These are phyloP conservation scores for Bradysia coprophila DNA, from an alignment of 1,140 invertebrate species.

Conservation along the genomic window DNA sequence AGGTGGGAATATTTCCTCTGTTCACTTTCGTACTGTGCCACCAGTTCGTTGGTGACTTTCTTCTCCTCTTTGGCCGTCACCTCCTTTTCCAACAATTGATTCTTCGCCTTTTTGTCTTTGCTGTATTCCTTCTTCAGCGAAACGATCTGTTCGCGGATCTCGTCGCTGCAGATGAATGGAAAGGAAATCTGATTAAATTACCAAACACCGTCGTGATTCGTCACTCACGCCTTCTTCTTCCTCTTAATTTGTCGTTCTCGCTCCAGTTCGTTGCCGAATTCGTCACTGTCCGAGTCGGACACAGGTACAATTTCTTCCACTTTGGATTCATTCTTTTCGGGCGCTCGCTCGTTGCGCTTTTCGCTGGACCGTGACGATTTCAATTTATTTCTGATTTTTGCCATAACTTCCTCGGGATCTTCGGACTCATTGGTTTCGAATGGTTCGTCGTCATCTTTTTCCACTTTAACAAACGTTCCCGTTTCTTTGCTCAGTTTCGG, in stretches of 20 bases:
- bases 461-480: slow-evolving; percentile 12
- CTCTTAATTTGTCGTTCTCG: slow-evolving; percentile 33
- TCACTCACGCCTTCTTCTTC: slow-evolving; percentile 42
- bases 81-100: slow-evolving; percentile 25
- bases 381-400: slow-evolving; percentile 29
- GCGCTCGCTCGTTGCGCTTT: slow-evolving; percentile 18
- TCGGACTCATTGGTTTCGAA: slow-evolving; percentile 3
- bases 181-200: slow-evolving; percentile 2
- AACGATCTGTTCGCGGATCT: slow-evolving; percentile 57
- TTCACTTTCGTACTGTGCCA: slow-evolving; percentile 54
- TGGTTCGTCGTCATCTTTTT: slow-evolving; percentile 10
- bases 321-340: slow-evolving; percentile 10
- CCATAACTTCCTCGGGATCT: slow-evolving; percentile 13
- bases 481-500: slow-evolving; percentile 65
- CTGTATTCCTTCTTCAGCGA: slow-evolving; percentile 53
- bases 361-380: slow-evolving; percentile 24
- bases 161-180: slow-evolving; percentile 35
- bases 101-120: slow-evolving; percentile 31
- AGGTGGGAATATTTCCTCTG: slow-evolving; percentile 58
- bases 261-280: slow-evolving; percentile 12
- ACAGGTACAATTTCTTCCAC: slow-evolving; percentile 26
- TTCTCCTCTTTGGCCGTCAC: slow-evolving; percentile 21
- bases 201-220: slow-evolving; percentile 1
- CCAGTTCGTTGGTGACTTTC: slow-evolving; percentile 34
- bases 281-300: slow-evolving; percentile 48